These are phyloP conservation scores for Tethea ocularis DNA, from an alignment of 2,888 invertebrate genomes.

Conservation along the genomic window DNA sequence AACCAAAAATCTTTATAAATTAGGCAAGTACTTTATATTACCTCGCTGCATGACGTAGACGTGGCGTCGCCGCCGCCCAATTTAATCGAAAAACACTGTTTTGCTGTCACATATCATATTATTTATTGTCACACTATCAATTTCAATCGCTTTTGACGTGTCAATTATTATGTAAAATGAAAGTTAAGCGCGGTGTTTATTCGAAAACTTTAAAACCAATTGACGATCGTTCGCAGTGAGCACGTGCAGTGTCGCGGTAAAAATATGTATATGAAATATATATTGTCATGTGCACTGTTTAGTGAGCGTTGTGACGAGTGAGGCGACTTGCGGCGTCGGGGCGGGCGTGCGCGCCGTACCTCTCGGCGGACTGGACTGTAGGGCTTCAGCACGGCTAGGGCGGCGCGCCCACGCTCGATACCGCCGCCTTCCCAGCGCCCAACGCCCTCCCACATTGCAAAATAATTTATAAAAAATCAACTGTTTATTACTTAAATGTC, in stretches of 20 bases:
- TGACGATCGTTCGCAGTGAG: constrained; percentile 23
- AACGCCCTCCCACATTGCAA: constrained; percentile 80
- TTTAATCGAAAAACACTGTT: constrained; percentile 69
- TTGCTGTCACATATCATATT: constrained; percentile 70
- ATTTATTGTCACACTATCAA: constrained; percentile 62
- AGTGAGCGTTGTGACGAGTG: constrained; percentile 30
- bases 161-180: constrained; percentile 32
- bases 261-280: constrained; percentile 32
- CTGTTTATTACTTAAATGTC: constrained; percentile 53
- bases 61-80: constrained; percentile 61
- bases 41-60: constrained; percentile 75
- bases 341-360: constrained; percentile 62
- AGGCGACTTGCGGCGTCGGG: constrained; percentile 20
- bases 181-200: constrained; percentile 28
- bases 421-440: constrained; percentile 75
- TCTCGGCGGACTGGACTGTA: constrained; percentile 38
- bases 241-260: constrained; percentile 41
- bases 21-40: too few species aligned
- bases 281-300: constrained; percentile 44
- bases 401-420: constrained; percentile 82
- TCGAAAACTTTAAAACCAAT: constrained; percentile 10
- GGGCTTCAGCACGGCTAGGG: constrained; percentile 61
- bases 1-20: constrained; percentile 11
- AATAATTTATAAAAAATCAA: constrained; percentile 67
- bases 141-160: constrained; percentile 39